Evolutionary conservation across 2,888 invertebrate species (phyloP).

Genomic region (Drosophila leonis): DNA sequence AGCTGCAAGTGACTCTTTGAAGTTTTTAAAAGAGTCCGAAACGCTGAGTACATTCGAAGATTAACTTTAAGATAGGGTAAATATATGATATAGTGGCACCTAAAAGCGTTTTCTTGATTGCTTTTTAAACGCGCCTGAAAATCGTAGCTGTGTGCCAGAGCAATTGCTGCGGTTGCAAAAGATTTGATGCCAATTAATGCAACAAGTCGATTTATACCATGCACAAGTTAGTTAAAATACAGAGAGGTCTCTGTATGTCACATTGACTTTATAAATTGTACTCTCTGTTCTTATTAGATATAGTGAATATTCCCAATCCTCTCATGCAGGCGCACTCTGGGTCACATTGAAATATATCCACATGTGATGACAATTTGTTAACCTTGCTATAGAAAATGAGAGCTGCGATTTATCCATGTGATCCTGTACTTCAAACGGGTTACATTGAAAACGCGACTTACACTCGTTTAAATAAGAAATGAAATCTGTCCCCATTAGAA

Average conservation of each 20-base stretch:
- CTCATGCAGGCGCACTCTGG: slow-evolving; percentile 71
- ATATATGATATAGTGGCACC: slow-evolving; percentile 36
- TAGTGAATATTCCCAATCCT: too few species aligned
- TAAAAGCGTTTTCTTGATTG: slow-evolving; percentile 66
- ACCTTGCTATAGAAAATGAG: slow-evolving; percentile 3
- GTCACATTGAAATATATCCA: slow-evolving; percentile 51
- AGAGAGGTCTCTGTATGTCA: too few species aligned
- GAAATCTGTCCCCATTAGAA: neutral
- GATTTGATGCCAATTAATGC: slow-evolving; percentile 24
- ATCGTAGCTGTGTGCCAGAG: slow-evolving; percentile 64
- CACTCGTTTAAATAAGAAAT: neutral
- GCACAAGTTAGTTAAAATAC: slow-evolving; percentile 25
- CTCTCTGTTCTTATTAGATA: too few species aligned
- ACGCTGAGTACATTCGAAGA: slow-evolving; percentile 47
- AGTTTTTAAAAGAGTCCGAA: slow-evolving; percentile 22
- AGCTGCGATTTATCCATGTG: slow-evolving; percentile 9
- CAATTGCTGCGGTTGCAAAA: slow-evolving; percentile 43
- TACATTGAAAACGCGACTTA: slow-evolving; percentile 7
- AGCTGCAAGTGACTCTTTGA: slow-evolving; percentile 63
- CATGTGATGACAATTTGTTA: slow-evolving; percentile 10
- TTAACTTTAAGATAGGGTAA: neutral
- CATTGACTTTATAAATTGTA: too few species aligned
- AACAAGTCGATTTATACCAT: slow-evolving; percentile 45
- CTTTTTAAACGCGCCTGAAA: slow-evolving; percentile 62
- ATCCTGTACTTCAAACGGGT: neutral